Base-by-base conservation (phyloP, 2,888 invertebrate genomes). In the Bimastos eiseni region DNA sequence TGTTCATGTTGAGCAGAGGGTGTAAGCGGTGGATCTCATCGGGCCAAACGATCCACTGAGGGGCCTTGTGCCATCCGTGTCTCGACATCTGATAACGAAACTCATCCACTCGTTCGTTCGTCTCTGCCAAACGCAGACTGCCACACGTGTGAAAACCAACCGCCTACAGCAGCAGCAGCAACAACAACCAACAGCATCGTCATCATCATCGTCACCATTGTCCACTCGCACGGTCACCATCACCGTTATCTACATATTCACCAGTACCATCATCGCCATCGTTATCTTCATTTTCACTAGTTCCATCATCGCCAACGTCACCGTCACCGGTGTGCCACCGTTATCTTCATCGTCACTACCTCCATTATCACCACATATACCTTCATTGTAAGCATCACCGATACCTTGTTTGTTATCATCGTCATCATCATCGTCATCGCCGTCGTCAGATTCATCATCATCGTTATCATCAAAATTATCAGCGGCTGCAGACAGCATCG, bases 61-160 rank as follows among this genome's bases (percentile, higher is more conserved):
- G 93, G 13, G 94, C 94, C 55, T 93, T 92, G 91, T 95, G 93
- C 93, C 94, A 95, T 41, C 94, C 94, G 86, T 95, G 94, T 30
- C 95, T 92, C 30, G 94, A 93, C 93, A 95, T 94, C 92, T 95
- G 95, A 91, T 94, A 95, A 86, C 93, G 93, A 92, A 95, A 94
- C 92, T 95, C 95, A 83, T 95, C 94, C 91, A 95, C 93, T 30
- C 95, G 92, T 0, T 93, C 92, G n/a, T 93, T 92, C 30, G 94
- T 94, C 8, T 94, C 94, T 0, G 95, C 95, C 90, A 95, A 91
- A 11, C 95, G 93, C 34, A 95, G 93, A 86, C 95, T 95, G 55
- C 95, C 95, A 33, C 94, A 94, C 19, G 93, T 93, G 91, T 95
- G 94, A 91, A 95, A 95, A 34, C 95, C 94, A 36, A 95, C 94